These are phyloP conservation scores for Erannis defoliaria DNA, from an alignment of 2,888 invertebrate species.

Conservation along the genomic window DNA sequence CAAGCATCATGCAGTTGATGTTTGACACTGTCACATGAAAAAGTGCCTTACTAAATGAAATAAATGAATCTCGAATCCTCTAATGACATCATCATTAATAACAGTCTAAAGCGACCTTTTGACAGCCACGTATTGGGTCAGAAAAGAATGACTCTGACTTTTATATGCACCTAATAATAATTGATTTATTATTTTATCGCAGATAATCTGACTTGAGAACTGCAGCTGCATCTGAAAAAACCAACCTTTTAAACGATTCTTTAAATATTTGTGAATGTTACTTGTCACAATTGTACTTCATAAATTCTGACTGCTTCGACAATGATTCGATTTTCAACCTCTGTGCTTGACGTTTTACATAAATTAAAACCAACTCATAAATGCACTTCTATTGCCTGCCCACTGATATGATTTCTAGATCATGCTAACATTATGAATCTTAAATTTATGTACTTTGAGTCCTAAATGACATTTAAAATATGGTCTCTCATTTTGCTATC, in stretches of 20 bases:
- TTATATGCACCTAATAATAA: too few relatives aligned
- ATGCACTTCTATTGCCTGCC: constrained; percentile 1
- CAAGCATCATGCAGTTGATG: background rate
- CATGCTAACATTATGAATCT: background rate
- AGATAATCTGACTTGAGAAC: background rate
- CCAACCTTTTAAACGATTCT: constrained; percentile 8
- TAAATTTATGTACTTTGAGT: background rate
- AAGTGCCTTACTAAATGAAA: background rate
- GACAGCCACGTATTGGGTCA: background rate
- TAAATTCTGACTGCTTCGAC: constrained; percentile 41
- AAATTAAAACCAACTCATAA: constrained; percentile 11
- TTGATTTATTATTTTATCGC: too few relatives aligned
- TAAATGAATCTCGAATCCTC: background rate
- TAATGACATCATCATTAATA: constrained; percentile 9
- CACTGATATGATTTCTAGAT: background rate
- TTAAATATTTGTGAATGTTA: constrained; percentile 18
- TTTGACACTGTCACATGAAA: background rate
- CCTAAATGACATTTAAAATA: constrained; percentile 1
- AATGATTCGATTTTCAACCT: constrained; percentile 33
- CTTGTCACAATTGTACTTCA: constrained; percentile 35
- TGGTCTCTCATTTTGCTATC: background rate
- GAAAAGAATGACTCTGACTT: background rate
- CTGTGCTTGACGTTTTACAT: constrained; percentile 21
- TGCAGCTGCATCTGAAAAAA: background rate
- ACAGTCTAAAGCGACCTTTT: background rate